Base-by-base conservation (phyloP, 1,140 invertebrate genomes). In the Papilio polytes region DNA sequence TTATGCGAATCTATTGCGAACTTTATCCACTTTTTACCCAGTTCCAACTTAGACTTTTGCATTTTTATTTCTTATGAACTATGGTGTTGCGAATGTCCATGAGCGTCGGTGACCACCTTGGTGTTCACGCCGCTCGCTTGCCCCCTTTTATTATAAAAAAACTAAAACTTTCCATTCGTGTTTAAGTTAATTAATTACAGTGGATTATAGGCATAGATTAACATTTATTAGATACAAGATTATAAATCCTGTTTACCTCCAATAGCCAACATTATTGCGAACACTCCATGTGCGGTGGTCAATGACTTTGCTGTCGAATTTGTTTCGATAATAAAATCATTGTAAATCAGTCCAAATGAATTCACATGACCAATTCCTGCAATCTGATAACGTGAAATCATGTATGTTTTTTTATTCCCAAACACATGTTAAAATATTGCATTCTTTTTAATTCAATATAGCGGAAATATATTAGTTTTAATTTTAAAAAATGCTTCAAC, bases 311-410 rank as follows among this genome's bases (percentile, higher is more conserved):
- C 95, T 84, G 95, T 95, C 10, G 96, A 96, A 6, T 95, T 92
- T 15, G 97, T 94, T 3, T 91, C 91, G 53, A 91, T 88, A 4
- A 97, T 96, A 85, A 96, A 96, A 82, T 96, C 96, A 72, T 96
- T 96, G 81, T 96, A 97, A 44, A 97, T 94, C 20, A 97, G 89
- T 13, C 96, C 96, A 82, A 97, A 97, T 3, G 96, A 96, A 85
- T 96, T 94, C 46, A 96, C 84, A 41, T 96, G 95, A 3, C 96
- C 95, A 41, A 96, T 86, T 18, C 94, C 95, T 78, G 95, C 94
- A 59, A 95, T 92, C 96, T 96, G 85, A 80, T 90, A 91, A 85
- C 48, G 15, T 82, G 83, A 74, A 77, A 70, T 2, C 36, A 56
- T 56, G 8, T 20, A 9, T 56, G 13, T 53, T 13, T 48, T 8